Base-by-base conservation (phyloP, 1,140 invertebrate genomes). In the Bombus fervidus region DNA sequence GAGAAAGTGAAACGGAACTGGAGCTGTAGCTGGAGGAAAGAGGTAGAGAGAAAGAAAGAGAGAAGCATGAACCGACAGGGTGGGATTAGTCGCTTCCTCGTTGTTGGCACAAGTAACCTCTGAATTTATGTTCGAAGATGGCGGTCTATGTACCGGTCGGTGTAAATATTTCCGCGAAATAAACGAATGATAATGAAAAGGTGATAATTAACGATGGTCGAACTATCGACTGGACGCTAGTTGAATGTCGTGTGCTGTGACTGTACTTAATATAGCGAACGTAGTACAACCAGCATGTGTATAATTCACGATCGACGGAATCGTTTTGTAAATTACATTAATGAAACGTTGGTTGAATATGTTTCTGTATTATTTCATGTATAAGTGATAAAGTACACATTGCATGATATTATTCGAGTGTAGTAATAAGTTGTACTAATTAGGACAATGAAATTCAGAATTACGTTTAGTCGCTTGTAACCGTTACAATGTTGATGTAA, bases 61-160 rank as follows among this genome's bases (percentile, higher is more conserved):
- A 53, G 28, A 53, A 37, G 28, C 10, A 53, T 18, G 25, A 28
- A 85, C 25, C 34, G 78, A 28, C 6, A 31, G 77, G 41, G 39
- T 73, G 83, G 76, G 57, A 83, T 71, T 81, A 77, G 82, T 59
- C 78, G 73, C 66, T 89, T 90, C 47, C 78, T 83, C 83, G 86
- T 68, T 72, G 86, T 81, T 90, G 59, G 71, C 76, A 66, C 78
- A 86, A 87, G 86, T 86, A 81, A 90, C 86, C 83, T 79, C 72
- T 83, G 84, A 87, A 72, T 86, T 90, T 86, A 82, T 87, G 80
- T 87, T 82, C 79, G 86, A 90, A 90, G 84, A 90, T 90, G 89
- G 88, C 88, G 86, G 71, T 71, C 66, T 18, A 18, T 39, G 68
- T 71, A 39, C 68, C 77, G 78, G 69, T 57, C 72, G 72, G 76